These are phyloP conservation scores for Xenopus borealis DNA, from an alignment of 2,113 vertebrate genomes.

Conservation along the genomic window DNA sequence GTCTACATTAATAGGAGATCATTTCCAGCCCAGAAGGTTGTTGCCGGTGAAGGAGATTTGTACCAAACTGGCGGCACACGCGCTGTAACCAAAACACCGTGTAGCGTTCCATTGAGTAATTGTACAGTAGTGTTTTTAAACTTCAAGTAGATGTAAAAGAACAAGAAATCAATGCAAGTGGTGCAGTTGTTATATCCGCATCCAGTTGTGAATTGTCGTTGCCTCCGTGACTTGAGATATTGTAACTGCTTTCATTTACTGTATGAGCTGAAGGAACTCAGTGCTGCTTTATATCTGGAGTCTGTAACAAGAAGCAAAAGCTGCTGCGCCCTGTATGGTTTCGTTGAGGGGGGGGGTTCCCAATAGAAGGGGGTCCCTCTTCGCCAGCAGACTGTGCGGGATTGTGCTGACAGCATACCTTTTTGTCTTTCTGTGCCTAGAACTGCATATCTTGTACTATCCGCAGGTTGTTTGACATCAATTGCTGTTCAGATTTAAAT, in stretches of 20 bases:
- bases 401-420: slow-evolving; percentile 49
- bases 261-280: slow-evolving; percentile 56
- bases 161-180: slow-evolving; percentile 63
- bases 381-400: slow-evolving; percentile 47
- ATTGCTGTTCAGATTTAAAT: slow-evolving; percentile 62
- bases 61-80: slow-evolving; percentile 57
- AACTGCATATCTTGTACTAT: slow-evolving; percentile 48
- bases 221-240: slow-evolving; percentile 73
- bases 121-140: slow-evolving; percentile 64
- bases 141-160: slow-evolving; percentile 62
- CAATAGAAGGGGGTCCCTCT: too few species aligned
- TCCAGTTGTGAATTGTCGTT: slow-evolving; percentile 72
- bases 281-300: slow-evolving; percentile 53
- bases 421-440: slow-evolving; percentile 56
- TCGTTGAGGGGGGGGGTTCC: slow-evolving; percentile 45
- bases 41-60: slow-evolving; percentile 53
- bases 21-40: background rate
- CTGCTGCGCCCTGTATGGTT: slow-evolving; percentile 26
- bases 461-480: slow-evolving; percentile 59
- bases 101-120: slow-evolving; percentile 60
- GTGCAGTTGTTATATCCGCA: slow-evolving; percentile 73
- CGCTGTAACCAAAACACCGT: slow-evolving; percentile 58
- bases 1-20: background rate
- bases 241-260: slow-evolving; percentile 72
- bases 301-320: slow-evolving; percentile 29